A percentile compares a stretch with the other conserved stretches of the same genome.
These are phyloP conservation scores for Calephelis nemesis DNA, from an alignment of 1,140 invertebrate genomes.

Conservation along the genomic window DNA sequence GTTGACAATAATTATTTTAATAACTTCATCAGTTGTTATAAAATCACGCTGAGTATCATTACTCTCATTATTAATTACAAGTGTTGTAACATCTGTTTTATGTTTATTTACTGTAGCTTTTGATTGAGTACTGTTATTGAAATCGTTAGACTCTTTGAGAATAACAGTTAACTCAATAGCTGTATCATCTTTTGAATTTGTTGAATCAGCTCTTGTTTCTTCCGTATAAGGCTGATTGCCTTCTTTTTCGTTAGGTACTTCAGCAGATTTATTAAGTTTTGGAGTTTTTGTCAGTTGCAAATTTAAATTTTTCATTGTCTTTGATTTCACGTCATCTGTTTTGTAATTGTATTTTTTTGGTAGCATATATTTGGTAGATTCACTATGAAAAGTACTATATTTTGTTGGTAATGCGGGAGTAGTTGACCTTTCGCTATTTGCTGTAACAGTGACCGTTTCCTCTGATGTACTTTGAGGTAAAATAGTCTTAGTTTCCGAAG, in stretches of 20 bases:
- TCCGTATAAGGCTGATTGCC: conserved; percentile 22
- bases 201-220: conserved; percentile 25
- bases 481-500: conserved; percentile 24
- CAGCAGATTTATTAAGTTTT: conserved; percentile 21
- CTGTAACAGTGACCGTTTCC: conserved; percentile 18
- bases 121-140: conserved; percentile 20
- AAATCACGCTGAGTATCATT: conserved; percentile 33
- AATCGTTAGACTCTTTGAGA: conserved; percentile 43
- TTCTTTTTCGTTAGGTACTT: conserved; percentile 23
- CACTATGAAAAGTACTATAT: not conserved
- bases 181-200: conserved; percentile 41
- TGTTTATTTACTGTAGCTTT: not conserved
- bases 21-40: conserved; percentile 57
- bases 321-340: conserved; percentile 38
- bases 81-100: conserved; percentile 16
- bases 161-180: conserved; percentile 60
- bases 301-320: conserved; percentile 29
- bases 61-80: conserved; percentile 30
- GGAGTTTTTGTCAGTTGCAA: conserved; percentile 15
- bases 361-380: conserved; percentile 36
- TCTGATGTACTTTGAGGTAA: conserved; percentile 16
- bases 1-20: conserved; percentile 54
- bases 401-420: not conserved
- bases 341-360: conserved; percentile 66
- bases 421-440: conserved; percentile 30